Evolutionary conservation across 2,113 vertebrate genomes (phyloP).

Genomic region (Perccottus glenii): DNA sequence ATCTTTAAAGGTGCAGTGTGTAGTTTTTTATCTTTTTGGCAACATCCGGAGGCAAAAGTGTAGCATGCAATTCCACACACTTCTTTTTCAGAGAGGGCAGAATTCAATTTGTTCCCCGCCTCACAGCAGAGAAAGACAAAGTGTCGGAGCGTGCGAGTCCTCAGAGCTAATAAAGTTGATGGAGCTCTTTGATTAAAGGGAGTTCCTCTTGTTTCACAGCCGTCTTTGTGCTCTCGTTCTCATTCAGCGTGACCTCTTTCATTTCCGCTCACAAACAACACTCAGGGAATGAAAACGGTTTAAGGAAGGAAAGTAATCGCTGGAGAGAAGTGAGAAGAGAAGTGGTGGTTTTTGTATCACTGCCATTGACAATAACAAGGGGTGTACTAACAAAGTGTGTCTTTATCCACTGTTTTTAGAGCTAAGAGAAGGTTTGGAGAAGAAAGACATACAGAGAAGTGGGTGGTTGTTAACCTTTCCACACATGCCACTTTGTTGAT

Average conservation of each 20-base stretch:
- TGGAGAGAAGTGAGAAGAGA: no score
- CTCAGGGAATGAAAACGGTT: constrained; percentile 8
- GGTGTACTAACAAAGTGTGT: no score
- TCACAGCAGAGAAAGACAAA: constrained; percentile 14
- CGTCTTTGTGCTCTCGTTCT: constrained; percentile 17
- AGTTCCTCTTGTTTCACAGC: constrained; percentile 36
- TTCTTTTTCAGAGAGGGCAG: constrained; percentile 7
- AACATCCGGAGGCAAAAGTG: no score
- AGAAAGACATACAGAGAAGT: neutral
- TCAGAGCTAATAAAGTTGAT: constrained; percentile 50
- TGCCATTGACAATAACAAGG: no score
- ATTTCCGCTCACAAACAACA: neutral
- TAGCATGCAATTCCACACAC: no score
- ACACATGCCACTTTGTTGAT: constrained; percentile 61
- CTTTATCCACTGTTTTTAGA: no score
- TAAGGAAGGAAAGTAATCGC: neutral
- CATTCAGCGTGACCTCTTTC: no score
- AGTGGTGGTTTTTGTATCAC: no score
- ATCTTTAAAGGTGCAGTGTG: no score
- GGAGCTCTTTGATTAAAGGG: constrained; percentile 50
- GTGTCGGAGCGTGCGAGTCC: constrained; percentile 22
- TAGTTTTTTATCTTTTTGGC: no score
- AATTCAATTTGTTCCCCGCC: constrained; percentile 34
- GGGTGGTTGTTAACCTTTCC: constrained; percentile 61
- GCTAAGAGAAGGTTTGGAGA: no score